Evolutionary conservation across 53 echinoderm and acorn worm species (phyloP).

Genomic region (Zoroaster sp.): DNA sequence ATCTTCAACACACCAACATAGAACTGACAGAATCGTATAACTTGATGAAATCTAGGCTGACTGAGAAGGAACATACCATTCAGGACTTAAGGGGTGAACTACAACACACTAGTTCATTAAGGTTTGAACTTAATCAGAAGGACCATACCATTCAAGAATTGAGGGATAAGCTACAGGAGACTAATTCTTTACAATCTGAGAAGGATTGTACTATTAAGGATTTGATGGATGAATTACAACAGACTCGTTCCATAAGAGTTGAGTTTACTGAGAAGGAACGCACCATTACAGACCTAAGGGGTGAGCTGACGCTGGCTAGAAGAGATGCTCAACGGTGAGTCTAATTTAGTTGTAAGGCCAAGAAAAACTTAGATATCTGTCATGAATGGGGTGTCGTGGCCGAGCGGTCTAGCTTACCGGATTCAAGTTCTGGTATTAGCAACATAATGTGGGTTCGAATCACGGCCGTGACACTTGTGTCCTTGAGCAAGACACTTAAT

Average conservation of each 20-base stretch:
- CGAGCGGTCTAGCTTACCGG: no score
- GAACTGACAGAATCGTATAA: conserved; percentile 69
- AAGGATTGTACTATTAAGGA: conserved; percentile 30
- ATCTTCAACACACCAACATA: conserved; percentile 78
- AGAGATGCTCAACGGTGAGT: conserved; percentile 42
- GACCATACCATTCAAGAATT: conserved; percentile 17
- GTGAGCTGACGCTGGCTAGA: conserved; percentile 4
- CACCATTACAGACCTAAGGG: conserved; percentile 6
- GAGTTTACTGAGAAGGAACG: conserved; percentile 18
- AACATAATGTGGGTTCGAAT: no score
- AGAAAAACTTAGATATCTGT: no score
- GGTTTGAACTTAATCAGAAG: conserved; percentile 7
- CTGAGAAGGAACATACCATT: conserved; percentile 59
- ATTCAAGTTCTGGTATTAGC: no score
- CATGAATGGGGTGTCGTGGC: no score
- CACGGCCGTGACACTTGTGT: no score
- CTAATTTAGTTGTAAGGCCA: no score
- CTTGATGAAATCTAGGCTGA: conserved; percentile 45
- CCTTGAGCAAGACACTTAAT: no score
- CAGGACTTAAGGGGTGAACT: conserved; percentile 28
- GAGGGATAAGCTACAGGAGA: neutral
- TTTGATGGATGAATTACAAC: neutral
- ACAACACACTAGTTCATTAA: neutral
- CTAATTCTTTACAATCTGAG: neutral
- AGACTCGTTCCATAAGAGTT: neutral